Conservation (phyloP, 2,113 vertebrate genomes). For the Rhinoptilus africanus region DNA sequence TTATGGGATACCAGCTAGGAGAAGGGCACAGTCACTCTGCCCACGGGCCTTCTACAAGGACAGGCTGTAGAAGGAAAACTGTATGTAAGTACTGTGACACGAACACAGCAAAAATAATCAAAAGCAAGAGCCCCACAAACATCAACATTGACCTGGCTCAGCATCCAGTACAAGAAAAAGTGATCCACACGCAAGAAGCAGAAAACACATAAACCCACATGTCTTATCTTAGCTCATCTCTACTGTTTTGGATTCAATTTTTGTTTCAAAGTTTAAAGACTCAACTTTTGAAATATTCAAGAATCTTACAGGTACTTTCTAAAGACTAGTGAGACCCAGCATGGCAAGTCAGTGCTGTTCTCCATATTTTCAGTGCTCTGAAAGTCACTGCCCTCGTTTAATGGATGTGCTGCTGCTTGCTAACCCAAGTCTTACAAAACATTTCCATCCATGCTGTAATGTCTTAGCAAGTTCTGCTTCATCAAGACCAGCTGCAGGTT, state of each 20-base stretch:
- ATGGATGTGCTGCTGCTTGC: not conserved
- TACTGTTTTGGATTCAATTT: not conserved
- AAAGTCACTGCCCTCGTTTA: not conserved
- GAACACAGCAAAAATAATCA: not conserved
- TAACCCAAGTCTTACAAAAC: not conserved
- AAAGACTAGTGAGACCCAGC: not conserved
- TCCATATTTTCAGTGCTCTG: not conserved
- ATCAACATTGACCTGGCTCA: not conserved
- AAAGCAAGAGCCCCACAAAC: not conserved
- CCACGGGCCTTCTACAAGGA: not conserved
- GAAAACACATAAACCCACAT: not conserved
- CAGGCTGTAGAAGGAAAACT: not conserved
- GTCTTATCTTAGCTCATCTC: not conserved
- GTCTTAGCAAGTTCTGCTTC: constrained; percentile 6
- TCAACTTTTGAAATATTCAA: not conserved
- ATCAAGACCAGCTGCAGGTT: not conserved
- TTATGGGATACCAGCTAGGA: not conserved
- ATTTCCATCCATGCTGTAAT: constrained; percentile 20
- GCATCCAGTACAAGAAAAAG: not conserved
- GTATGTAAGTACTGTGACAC: not conserved
- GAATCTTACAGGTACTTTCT: not conserved
- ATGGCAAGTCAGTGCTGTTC: not conserved
- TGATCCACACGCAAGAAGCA: not conserved
- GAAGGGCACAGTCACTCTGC: not conserved
- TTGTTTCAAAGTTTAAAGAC: not conserved